These are phyloP conservation scores for Mantis religiosa DNA, from an alignment of 2,888 invertebrate species.

Conservation along the genomic window DNA sequence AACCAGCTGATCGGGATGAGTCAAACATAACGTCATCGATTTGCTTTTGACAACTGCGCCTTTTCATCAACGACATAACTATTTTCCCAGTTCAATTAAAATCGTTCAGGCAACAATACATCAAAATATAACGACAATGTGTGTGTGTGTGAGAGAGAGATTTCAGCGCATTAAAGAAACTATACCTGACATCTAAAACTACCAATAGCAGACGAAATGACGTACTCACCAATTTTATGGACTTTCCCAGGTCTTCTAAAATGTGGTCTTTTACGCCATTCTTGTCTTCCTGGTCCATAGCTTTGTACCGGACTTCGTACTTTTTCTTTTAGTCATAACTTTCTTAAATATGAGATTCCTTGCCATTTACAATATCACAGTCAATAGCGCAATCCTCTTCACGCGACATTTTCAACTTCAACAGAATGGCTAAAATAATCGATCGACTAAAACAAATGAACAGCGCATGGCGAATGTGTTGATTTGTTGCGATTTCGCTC, in stretches of 20 bases:
- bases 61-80: not conserved
- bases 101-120: not conserved
- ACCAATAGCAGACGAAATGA: not conserved
- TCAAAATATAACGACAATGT: not conserved
- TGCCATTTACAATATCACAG: not conserved
- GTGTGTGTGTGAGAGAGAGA: not conserved
- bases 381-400: not conserved
- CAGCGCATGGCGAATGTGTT: not conserved
- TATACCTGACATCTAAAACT: not conserved
- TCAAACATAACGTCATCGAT: conserved; percentile 12
- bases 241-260: conserved; percentile 44
- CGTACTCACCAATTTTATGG: conserved; percentile 44
- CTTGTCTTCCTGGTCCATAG: conserved; percentile 10
- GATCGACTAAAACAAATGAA: not conserved
- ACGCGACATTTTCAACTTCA: not conserved
- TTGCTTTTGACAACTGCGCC: not conserved
- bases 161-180: not conserved
- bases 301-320: not conserved
- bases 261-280: conserved; percentile 39
- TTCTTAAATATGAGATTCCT: not conserved
- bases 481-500: too few species aligned
- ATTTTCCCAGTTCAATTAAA: not conserved
- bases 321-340: not conserved
- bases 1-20: not conserved
- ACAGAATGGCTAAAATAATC: not conserved